These are phyloP conservation scores for Hirtodrosophila cameraria DNA, from an alignment of 2,888 invertebrate genomes.

Conservation along the genomic window DNA sequence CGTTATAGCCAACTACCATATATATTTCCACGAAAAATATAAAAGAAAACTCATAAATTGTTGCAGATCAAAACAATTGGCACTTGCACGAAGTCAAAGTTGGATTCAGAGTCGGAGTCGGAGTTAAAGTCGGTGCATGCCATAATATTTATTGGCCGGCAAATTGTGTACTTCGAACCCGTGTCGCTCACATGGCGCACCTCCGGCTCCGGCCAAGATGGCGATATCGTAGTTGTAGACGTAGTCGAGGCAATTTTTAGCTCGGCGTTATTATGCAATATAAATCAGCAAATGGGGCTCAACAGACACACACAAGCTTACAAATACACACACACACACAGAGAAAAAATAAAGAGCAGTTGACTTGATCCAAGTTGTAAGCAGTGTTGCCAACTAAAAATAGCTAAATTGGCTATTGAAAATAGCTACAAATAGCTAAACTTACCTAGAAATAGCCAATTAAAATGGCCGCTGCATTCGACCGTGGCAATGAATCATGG, in stretches of 20 bases:
- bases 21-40: constrained; percentile 31
- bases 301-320: constrained; percentile 30
- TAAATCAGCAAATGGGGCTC: constrained; percentile 81
- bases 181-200: constrained; percentile 37
- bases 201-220: constrained; percentile 19
- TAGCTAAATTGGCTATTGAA: too few relatives aligned
- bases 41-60: constrained; percentile 56
- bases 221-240: constrained; percentile 40
- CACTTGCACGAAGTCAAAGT: constrained; percentile 25
- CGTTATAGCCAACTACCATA: not conserved
- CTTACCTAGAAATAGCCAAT: too few relatives aligned
- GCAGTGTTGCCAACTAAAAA: too few relatives aligned
- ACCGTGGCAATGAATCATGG: too few relatives aligned
- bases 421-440: too few relatives aligned
- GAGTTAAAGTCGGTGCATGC: constrained; percentile 49
- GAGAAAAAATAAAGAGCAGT: too few relatives aligned
- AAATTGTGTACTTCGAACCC: constrained; percentile 60
- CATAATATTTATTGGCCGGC: constrained; percentile 78
- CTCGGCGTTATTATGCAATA: constrained; percentile 81
- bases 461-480: too few relatives aligned
- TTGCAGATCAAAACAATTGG: constrained; percentile 74
- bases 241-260: constrained; percentile 69
- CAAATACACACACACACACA: constrained; percentile 13
- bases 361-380: too few relatives aligned
- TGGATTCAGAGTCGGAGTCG: constrained; percentile 4